Percentiles rank a stretch among this genome's conserved stretches.
Evolutionary conservation across 2,888 invertebrate genomes (phyloP).

Genomic region (Hemithea aestivaria): DNA sequence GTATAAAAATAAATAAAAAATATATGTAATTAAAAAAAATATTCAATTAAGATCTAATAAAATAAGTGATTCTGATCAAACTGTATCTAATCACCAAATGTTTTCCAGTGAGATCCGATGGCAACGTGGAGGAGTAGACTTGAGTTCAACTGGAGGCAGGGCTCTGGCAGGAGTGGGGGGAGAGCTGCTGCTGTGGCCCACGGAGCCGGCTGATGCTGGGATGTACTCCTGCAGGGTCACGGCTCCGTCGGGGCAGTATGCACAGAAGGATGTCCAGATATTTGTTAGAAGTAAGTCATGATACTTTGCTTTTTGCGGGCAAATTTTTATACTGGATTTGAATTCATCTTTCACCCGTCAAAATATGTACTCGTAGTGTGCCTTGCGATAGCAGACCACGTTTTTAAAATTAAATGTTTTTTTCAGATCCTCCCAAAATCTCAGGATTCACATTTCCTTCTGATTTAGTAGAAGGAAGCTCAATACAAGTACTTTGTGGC

Average conservation of each 20-base stretch:
- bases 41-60: no score
- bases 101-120: slow-evolving; percentile 61
- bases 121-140: slow-evolving; percentile 61
- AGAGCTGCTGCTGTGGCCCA: slow-evolving; percentile 75
- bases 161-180: slow-evolving; percentile 52
- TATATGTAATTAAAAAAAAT: no score
- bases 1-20: no score
- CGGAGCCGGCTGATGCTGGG: slow-evolving; percentile 83
- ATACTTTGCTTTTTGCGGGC: no score
- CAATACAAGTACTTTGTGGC: slow-evolving; percentile 89
- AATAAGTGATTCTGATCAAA: no score
- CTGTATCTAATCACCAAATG: neutral
- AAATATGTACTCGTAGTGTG: no score
- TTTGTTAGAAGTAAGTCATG: slow-evolving; percentile 83
- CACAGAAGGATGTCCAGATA: slow-evolving; percentile 85
- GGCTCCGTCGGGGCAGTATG: slow-evolving; percentile 85
- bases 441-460: slow-evolving; percentile 91
- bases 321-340: no score
- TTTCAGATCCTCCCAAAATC: slow-evolving; percentile 87
- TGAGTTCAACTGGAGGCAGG: slow-evolving; percentile 45
- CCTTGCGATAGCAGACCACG: no score
- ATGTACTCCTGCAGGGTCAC: slow-evolving; percentile 88
- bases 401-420: no score
- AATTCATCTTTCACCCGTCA: no score
- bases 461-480: slow-evolving; percentile 89